Percentiles rank a stretch among this genome's conserved stretches.
Conservation (phyloP, 1,140 invertebrate genomes). For the Eriosoma lanigerum region DNA sequence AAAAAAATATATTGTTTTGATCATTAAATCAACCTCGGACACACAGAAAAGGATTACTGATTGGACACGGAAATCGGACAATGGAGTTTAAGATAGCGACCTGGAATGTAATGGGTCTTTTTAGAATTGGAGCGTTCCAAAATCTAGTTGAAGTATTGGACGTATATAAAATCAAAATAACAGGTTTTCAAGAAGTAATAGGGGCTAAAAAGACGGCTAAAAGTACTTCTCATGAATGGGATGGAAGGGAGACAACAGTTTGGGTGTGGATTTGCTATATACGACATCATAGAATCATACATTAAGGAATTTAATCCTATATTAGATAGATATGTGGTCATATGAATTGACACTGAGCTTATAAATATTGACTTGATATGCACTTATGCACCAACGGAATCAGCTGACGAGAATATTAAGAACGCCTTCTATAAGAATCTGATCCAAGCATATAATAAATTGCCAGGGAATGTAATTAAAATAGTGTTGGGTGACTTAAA, state of each 20-base stretch:
- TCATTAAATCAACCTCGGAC: too few species aligned
- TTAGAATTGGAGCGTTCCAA: too few species aligned
- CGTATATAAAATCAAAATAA: conserved; percentile 43
- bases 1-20: too few species aligned
- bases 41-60: too few species aligned
- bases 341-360: conserved; percentile 39
- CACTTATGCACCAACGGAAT: conserved; percentile 51
- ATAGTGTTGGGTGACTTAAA: too few species aligned
- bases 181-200: conserved; percentile 42
- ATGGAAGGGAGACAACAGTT: not conserved
- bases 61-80: too few species aligned
- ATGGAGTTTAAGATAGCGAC: too few species aligned
- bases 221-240: conserved; percentile 3
- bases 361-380: conserved; percentile 51
- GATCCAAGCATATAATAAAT: conserved; percentile 27
- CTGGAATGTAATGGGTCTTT: too few species aligned
- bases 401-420: conserved; percentile 52
- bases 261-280: too few species aligned
- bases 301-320: conserved; percentile 11
- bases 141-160: too few species aligned
- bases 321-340: conserved; percentile 38
- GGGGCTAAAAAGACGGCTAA: conserved; percentile 30
- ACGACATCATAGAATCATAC: not conserved
- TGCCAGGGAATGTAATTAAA: conserved; percentile 52
- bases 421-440: conserved; percentile 52